Percentiles rank a stretch among this genome's conserved stretches.
Evolutionary conservation across 2,797 vertebrate genomes (phyloP).

Genomic region (Melanogrammus aeglefinus): DNA sequence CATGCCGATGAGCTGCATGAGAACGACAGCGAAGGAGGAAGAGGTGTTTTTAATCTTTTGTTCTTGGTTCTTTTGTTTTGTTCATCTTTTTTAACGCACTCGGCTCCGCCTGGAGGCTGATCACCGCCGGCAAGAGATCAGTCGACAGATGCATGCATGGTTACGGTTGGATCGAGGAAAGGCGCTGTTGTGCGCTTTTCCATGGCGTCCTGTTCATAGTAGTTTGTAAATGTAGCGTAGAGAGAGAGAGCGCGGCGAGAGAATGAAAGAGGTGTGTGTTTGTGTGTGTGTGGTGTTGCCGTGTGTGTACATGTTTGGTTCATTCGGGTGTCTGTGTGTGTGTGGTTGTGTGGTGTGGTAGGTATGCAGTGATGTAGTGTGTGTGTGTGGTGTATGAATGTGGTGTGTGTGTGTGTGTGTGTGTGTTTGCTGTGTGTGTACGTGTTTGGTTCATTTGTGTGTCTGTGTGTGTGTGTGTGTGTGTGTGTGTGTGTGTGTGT

Average conservation of each 20-base stretch:
- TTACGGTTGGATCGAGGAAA: neutral
- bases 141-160: slow-evolving; percentile 5
- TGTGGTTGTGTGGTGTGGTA: too few species aligned
- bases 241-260: neutral
- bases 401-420: too few species aligned
- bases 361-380: too few species aligned
- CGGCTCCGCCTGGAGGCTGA: neutral
- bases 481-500: neutral
- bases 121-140: neutral
- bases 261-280: neutral
- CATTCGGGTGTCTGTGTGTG: too few species aligned
- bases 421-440: too few species aligned
- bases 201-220: neutral
- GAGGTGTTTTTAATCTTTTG: neutral
- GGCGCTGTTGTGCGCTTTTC: neutral
- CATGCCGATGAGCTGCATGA: slow-evolving; percentile 3
- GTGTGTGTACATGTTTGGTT: too few species aligned
- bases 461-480: neutral
- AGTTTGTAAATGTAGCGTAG: slow-evolving; percentile 3
- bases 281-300: slow-evolving; percentile 2
- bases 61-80: neutral
- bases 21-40: slow-evolving; percentile 1
- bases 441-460: too few species aligned
- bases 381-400: too few species aligned
- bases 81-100: neutral